Conservation (phyloP, 1,140 invertebrate genomes). For the Drosophila busckii region DNA sequence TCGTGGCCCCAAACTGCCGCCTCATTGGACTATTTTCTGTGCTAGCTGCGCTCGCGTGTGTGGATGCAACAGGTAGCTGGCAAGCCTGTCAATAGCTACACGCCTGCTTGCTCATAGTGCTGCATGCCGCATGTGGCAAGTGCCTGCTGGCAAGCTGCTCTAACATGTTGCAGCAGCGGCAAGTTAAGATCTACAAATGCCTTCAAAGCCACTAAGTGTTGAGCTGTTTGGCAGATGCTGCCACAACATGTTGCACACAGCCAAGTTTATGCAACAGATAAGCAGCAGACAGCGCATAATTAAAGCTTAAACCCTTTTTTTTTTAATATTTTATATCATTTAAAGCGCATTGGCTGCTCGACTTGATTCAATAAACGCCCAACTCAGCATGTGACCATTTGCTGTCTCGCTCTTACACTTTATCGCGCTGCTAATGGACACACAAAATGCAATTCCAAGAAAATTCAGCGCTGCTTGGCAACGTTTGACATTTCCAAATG, state of each 20-base stretch:
- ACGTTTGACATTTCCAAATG: conserved; percentile 44
- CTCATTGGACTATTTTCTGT: not conserved
- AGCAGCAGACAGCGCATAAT: too few relatives aligned
- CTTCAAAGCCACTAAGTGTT: too few relatives aligned
- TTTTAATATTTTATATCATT: too few relatives aligned
- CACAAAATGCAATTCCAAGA: conserved; percentile 71
- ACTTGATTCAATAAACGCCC: conserved; percentile 16
- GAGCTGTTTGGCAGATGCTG: too few relatives aligned
- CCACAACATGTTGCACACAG: too few relatives aligned
- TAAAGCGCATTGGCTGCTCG: conserved; percentile 22
- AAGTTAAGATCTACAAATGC: not conserved
- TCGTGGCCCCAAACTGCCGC: not conserved
- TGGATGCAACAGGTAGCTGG: conserved; percentile 54
- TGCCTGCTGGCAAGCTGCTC: not conserved
- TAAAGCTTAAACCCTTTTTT: too few relatives aligned
- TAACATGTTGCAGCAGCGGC: conserved; percentile 13
- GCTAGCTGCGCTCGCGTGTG: conserved; percentile 54
- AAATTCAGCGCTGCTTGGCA: conserved; percentile 61
- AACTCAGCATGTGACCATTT: conserved; percentile 44
- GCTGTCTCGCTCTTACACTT: conserved; percentile 19
- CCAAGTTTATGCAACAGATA: too few relatives aligned
- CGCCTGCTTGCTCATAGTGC: conserved; percentile 48
- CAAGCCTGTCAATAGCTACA: conserved; percentile 68
- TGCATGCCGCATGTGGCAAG: conserved; percentile 34
- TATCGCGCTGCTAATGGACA: conserved; percentile 55